Evolutionary conservation across 2,113 vertebrate genomes (phyloP), one percentile per base, ranked within the genome.

Genomic region (Antechinus flavipes): DNA sequence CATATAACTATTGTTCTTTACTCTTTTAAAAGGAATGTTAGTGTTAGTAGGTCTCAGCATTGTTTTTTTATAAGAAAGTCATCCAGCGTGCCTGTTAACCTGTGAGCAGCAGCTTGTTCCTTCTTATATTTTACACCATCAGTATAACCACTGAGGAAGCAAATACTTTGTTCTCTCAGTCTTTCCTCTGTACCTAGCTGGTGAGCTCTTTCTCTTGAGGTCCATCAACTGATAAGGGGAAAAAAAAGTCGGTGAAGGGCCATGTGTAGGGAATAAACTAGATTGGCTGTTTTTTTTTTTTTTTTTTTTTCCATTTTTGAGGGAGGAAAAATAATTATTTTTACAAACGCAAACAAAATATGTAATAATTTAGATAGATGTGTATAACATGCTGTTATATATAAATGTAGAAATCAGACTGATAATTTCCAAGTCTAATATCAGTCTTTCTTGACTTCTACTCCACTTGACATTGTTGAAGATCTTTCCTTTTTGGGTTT

Each of bases 91-190:
- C 61, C 92, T 91, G 0, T 93, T 93, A 53, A 96, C 0, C 42
- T 91, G 42, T 90, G 90, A 95, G 92, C 93, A 90, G 68, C 35
- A 76, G 91, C 93, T 96, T 93, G 90, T 89, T 90, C 96, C 95
- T 97, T 96, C 96, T 94, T 91, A 93, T 96, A 95, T 96, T 97
- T 94, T 56, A 26, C 94, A 90, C 93, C 96, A 61, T 90, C 90
- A n/a, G n/a, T 58, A 96, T 95, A 93, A 76, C 91, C 94, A 95
- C 93, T 93, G 91, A 95, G 90, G 90, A 92, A 94, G 95, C 93
- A 96, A 92, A 96, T 76, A 84, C 93, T 95, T 42, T 93, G 52
- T 96, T 97, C 56, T 94, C 96, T 54, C 96, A n/a, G 56, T 93
- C 54, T 96, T 54, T 12, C 68, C 89, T 97, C 8, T 96, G 56